phyloP scores from a whole-genome alignment of 1,140 invertebrate species.

The Idris sp. region DNA sequence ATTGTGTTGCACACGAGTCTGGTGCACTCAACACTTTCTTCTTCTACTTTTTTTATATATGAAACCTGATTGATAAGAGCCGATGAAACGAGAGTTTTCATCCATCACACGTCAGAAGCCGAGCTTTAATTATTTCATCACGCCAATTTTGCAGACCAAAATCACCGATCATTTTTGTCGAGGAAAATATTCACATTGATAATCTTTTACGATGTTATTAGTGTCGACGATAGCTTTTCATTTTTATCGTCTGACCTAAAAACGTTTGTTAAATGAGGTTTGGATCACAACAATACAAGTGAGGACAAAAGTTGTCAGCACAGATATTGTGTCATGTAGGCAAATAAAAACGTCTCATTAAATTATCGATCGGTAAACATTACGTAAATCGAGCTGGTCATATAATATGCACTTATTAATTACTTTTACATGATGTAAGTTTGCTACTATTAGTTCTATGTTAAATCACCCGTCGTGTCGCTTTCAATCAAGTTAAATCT shows the following conservation, averaged over 20 bases:
- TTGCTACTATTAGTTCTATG: too few relatives aligned
- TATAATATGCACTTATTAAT: slow-evolving; percentile 27
- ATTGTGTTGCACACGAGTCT: slow-evolving; percentile 68
- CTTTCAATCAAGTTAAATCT: too few relatives aligned
- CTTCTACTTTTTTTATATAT: too few relatives aligned
- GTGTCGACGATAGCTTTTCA: slow-evolving; percentile 2
- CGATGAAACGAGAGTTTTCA: slow-evolving; percentile 43
- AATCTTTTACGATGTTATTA: too few relatives aligned
- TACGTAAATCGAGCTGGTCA: slow-evolving; percentile 29
- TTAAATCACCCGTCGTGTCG: too few relatives aligned
- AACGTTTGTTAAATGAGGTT: slow-evolving; percentile 10
- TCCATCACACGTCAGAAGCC: slow-evolving; percentile 16
- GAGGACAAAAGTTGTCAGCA: slow-evolving; percentile 19
- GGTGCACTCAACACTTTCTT: slow-evolving; percentile 66
- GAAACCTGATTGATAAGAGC: slow-evolving; percentile 53
- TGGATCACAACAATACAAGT: background rate
- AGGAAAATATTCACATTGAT: too few relatives aligned
- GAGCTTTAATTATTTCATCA: slow-evolving; percentile 31
- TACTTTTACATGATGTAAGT: slow-evolving; percentile 27
- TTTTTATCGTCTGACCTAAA: slow-evolving; percentile 20
- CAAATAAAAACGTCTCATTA: slow-evolving; percentile 21
- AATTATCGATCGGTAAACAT: slow-evolving; percentile 35
- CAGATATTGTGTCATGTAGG: slow-evolving; percentile 6
- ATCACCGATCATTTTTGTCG: background rate
- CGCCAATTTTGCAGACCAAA: slow-evolving; percentile 5